phyloP scores from a whole-genome alignment of 2,797 vertebrate species.

The Oreochromis grahami region DNA sequence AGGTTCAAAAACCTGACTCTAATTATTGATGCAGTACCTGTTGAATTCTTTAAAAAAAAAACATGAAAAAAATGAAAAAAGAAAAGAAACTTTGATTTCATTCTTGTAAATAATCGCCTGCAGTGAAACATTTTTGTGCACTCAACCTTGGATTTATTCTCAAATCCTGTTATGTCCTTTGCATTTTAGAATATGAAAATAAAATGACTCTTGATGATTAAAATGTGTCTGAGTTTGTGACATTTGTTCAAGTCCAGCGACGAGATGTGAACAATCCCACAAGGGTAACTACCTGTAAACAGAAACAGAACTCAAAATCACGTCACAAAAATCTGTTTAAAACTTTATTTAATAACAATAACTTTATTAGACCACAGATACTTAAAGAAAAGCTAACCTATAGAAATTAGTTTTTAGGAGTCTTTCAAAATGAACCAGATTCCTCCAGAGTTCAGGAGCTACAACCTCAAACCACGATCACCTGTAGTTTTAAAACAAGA shows the following conservation, averaged over 20 bases:
- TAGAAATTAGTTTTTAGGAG: neutral
- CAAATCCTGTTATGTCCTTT: slow-evolving; percentile 85
- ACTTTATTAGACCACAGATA: neutral
- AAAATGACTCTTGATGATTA: slow-evolving; percentile 79
- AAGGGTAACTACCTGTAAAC: neutral
- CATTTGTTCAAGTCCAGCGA: neutral
- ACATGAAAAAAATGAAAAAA: neutral
- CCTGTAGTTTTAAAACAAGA: neutral
- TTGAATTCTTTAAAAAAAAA: slow-evolving; percentile 60
- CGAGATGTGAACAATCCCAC: neutral
- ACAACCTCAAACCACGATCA: neutral
- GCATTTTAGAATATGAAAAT: slow-evolving; percentile 82
- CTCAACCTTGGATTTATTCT: slow-evolving; percentile 84
- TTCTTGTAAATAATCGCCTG: slow-evolving; percentile 82
- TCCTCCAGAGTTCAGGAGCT: neutral
- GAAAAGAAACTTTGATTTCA: slow-evolving; percentile 54
- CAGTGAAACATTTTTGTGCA: slow-evolving; percentile 84
- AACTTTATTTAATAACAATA: neutral
- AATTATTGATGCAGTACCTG: slow-evolving; percentile 62
- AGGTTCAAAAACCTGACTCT: slow-evolving; percentile 56
- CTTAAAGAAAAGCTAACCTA: neutral
- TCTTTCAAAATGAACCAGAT: neutral
- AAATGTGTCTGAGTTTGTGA: slow-evolving; percentile 20
- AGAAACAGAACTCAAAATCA: neutral
- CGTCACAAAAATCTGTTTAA: neutral